Base-by-base conservation (phyloP, 2,797 vertebrate genomes). In the Rallus crepitans region DNA sequence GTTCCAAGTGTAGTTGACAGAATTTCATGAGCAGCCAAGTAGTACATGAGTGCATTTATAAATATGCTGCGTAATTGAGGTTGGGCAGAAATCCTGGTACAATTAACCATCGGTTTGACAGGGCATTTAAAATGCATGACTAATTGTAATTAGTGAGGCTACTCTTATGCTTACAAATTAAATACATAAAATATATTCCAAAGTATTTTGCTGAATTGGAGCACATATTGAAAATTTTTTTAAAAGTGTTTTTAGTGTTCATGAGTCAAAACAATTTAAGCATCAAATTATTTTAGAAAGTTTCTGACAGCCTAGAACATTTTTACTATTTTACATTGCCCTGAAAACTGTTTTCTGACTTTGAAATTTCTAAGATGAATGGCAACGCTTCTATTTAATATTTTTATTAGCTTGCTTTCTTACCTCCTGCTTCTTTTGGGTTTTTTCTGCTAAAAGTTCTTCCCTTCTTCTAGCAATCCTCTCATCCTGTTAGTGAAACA, bases 391-490 rank as follows among this genome's bases (percentile, higher is more conserved):
- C 35, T 55, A 50, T 65, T 61, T 60, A 47, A 89, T 85, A 55
- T 59, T 75, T 18, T 82, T 35, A 28, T 15, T 45, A 73, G 12
- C 39, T 68, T 52, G 33, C 71, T 95, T 91, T 94, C 97, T 97
- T 97, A 99, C 98, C 78, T 96, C 96, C 31, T 64, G 77, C 90
- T 94, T 98, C 78, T 57, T 97, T 89, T 69, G 91, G 4, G 90
- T 95, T 95, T 61, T 96, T 81, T 99, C 98, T 92, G 85, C 97
- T 93, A 98, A 35, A 86, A 99, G 98, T 96, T 99, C 99, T 96
- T 98, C 98, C 90, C 98, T 99, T 98, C 99, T 99, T 97, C 96
- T 98, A 72, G 96, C 94, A 94, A 99, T 98, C 50, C 82, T 96
- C 66, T 98, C 97, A 37, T 98, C 97, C 99, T 99, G 93, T 96